A percentile compares a stretch with the other conserved stretches of the same genome.
Evolutionary conservation across 1,140 invertebrate species (phyloP).

Genomic region (Galendromus occidentalis): DNA sequence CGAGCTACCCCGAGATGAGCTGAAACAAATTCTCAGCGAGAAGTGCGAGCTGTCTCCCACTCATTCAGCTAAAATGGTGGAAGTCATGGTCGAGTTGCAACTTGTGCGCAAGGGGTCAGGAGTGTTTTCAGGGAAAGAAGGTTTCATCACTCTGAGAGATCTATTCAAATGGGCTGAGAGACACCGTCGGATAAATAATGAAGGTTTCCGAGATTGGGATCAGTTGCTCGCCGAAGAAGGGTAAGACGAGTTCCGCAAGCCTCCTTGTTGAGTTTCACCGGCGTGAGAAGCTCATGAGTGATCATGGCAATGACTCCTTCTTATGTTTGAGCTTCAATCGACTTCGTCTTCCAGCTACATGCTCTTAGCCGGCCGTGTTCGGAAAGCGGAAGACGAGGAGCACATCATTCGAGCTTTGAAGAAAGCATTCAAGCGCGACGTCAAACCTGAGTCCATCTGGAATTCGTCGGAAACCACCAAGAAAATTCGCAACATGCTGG

Average conservation of each 20-base stretch:
- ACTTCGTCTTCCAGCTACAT: conserved; percentile 42
- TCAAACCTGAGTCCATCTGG: conserved; percentile 54
- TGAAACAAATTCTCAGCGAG: conserved; percentile 71
- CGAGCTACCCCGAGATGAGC: conserved; percentile 68
- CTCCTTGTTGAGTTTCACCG: neutral
- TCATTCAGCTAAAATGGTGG: conserved; percentile 78
- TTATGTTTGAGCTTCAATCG: neutral
- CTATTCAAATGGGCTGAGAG: conserved; percentile 93
- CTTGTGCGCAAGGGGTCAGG: conserved; percentile 42
- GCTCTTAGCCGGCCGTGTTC: conserved; percentile 72
- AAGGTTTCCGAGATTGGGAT: conserved; percentile 78
- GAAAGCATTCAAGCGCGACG: conserved; percentile 58
- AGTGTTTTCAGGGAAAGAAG: conserved; percentile 77
- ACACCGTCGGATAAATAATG: conserved; percentile 49
- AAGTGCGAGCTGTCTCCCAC: conserved; percentile 65
- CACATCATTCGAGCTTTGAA: conserved; percentile 53
- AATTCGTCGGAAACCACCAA: conserved; percentile 21
- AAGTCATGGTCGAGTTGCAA: conserved; percentile 74
- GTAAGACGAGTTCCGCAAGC: conserved; percentile 16
- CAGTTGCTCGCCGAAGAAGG: conserved; percentile 91
- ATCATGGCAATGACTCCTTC: neutral
- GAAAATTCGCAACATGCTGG: neutral
- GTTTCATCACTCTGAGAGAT: conserved; percentile 84
- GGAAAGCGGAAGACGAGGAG: conserved; percentile 51
- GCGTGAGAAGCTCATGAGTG: neutral